A percentile compares a stretch with the other conserved stretches of the same genome.
phyloP scores from a whole-genome alignment of 2,888 invertebrate genomes.

The Tholera decimalis region DNA sequence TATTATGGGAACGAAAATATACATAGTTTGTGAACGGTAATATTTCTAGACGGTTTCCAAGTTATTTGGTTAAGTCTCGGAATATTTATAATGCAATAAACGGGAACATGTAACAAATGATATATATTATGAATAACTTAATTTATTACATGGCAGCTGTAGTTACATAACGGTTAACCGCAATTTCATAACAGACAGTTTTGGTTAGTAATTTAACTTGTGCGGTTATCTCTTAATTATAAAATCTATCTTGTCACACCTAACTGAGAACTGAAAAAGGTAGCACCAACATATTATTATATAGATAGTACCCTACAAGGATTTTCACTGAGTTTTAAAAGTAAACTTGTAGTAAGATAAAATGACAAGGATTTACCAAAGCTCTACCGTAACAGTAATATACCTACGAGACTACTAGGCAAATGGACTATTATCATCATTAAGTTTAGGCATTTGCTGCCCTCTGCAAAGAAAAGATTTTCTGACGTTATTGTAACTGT shows the following conservation, averaged over 20 bases:
- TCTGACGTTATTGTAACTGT: neutral
- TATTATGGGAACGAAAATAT: conserved; percentile 48
- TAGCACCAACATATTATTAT: neutral
- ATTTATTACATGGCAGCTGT: conserved; percentile 31
- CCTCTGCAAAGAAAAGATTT: conserved; percentile 4
- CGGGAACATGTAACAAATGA: conserved; percentile 25
- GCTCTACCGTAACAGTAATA: conserved; percentile 17
- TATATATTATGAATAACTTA: conserved; percentile 33
- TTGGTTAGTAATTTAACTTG: conserved; percentile 15
- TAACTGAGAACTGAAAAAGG: neutral
- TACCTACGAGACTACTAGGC: conserved; percentile 10
- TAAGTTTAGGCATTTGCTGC: conserved; percentile 20
- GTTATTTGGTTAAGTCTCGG: conserved; percentile 50
- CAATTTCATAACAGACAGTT: conserved; percentile 38
- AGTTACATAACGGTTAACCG: conserved; percentile 28
- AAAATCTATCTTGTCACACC: neutral
- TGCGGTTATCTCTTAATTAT: conserved; percentile 12
- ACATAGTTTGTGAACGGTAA: conserved; percentile 54
- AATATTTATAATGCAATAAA: conserved; percentile 56
- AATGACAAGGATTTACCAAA: conserved; percentile 23
- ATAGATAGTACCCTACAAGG: neutral
- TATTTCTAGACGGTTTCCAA: conserved; percentile 52
- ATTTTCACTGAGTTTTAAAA: neutral
- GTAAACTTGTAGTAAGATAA: conserved; percentile 9
- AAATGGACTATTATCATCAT: conserved; percentile 31